A percentile compares a stretch with the other conserved stretches of the same genome.
Conservation (phyloP, 2,888 invertebrate species). For the Eudemis profundana region DNA sequence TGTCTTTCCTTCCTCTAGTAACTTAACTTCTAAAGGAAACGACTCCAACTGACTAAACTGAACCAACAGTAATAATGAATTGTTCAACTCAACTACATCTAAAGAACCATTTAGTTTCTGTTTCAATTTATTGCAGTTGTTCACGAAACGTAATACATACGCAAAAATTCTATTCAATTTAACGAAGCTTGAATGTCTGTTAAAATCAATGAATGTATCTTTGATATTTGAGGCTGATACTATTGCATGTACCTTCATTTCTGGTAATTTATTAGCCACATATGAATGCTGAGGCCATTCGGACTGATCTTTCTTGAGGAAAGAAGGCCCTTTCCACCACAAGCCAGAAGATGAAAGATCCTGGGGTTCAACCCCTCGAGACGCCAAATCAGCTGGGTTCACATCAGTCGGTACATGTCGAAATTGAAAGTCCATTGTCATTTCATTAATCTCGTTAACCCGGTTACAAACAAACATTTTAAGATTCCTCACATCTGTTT, state of each 20-base stretch:
- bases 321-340: constrained; percentile 8
- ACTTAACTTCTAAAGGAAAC: too few species aligned
- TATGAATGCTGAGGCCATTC: neutral
- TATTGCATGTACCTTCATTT: neutral
- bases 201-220: too few species aligned
- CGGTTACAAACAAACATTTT: constrained; percentile 1
- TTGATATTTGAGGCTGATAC: too few species aligned
- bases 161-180: too few species aligned
- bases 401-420: neutral
- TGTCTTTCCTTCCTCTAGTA: too few species aligned
- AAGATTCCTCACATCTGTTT: neutral
- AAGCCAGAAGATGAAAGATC: neutral
- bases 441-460: constrained; percentile 8
- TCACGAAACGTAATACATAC: too few species aligned
- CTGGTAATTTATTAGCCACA: neutral
- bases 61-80: too few species aligned
- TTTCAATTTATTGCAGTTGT: too few species aligned
- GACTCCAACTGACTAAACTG: too few species aligned
- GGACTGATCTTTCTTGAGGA: neutral
- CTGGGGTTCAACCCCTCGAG: neutral
- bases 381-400: constrained; percentile 2
- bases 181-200: too few species aligned
- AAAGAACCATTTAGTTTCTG: too few species aligned
- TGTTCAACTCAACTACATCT: neutral
- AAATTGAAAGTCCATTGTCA: neutral